Conservation (phyloP, 1,140 invertebrate species). For the Penaeus japonicus region DNA sequence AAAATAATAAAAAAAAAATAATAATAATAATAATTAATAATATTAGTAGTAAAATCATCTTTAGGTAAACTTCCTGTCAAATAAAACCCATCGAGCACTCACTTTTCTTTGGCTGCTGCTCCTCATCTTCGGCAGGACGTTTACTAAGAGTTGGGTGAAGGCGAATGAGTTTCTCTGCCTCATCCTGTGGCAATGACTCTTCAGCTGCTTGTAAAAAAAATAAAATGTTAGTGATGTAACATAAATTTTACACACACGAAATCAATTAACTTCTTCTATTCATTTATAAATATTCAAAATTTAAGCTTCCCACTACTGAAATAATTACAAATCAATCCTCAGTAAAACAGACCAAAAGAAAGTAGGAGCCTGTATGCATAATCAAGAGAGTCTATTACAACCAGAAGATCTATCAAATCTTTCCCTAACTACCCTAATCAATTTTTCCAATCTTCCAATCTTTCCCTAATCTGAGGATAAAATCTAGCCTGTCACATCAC, state of each 20-base stretch:
- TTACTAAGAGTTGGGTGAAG: constrained; percentile 9
- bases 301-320: too few species aligned
- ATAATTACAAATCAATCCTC: too few species aligned
- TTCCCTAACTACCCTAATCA: too few species aligned
- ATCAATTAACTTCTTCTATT: background rate
- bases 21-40: background rate
- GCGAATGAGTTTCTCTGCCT: constrained; percentile 17
- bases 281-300: too few species aligned
- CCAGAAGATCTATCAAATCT: too few species aligned
- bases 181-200: background rate
- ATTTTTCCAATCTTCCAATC: too few species aligned
- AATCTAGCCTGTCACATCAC: too few species aligned
- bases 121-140: constrained; percentile 10
- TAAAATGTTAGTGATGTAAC: background rate
- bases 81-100: background rate
- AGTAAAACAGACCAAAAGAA: too few species aligned
- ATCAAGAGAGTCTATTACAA: too few species aligned
- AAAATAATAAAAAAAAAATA: background rate
- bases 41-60: background rate
- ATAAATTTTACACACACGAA: background rate
- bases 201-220: background rate
- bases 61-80: background rate
- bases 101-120: constrained; percentile 27
- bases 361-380: too few species aligned
- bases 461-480: too few species aligned